These are phyloP conservation scores for Lethenteron camtschaticum DNA, from an alignment of 2,113 vertebrate species.

Conservation along the genomic window DNA sequence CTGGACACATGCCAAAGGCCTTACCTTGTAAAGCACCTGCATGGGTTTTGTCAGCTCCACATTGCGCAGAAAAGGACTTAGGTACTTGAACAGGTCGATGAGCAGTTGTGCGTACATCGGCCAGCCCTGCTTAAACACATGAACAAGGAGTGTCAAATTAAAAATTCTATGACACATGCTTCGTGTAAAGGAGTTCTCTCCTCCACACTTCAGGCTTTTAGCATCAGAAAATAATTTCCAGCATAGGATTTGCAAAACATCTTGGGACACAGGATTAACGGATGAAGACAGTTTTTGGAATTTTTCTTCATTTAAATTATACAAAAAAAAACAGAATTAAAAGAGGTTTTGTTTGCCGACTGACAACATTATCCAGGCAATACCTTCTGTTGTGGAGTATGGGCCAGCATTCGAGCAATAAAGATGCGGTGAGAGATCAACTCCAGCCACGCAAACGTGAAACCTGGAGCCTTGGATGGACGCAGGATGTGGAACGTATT, in stretches of 20 bases:
- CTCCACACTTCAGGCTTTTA: too few species aligned
- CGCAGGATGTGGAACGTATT: constrained; percentile 98
- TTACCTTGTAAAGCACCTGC: constrained; percentile 99
- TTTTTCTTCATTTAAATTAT: too few species aligned
- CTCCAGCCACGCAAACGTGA: constrained; percentile 96
- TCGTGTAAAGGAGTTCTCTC: too few species aligned
- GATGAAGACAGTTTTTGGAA: too few species aligned
- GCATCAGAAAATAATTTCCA: too few species aligned
- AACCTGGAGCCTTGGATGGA: constrained; percentile 94
- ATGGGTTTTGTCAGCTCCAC: constrained; percentile 99
- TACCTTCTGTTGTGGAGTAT: constrained; percentile 98
- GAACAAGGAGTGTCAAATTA: neutral
- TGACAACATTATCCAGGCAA: too few species aligned
- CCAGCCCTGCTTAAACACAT: constrained; percentile 49
- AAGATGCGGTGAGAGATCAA: constrained; percentile 98
- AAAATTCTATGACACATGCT: too few species aligned
- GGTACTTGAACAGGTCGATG: constrained; percentile 93
- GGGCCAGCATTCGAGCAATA: constrained; percentile 94
- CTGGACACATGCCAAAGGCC: neutral
- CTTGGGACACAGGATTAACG: too few species aligned
- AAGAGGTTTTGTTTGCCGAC: too few species aligned
- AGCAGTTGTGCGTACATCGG: constrained; percentile 96
- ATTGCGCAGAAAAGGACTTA: constrained; percentile 90
- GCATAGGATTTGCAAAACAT: too few species aligned
- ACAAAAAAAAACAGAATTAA: too few species aligned